Percentiles rank a stretch among this genome's conserved stretches.
Conservation (phyloP, 2,888 invertebrate genomes). For the Limulus polyphemus region DNA sequence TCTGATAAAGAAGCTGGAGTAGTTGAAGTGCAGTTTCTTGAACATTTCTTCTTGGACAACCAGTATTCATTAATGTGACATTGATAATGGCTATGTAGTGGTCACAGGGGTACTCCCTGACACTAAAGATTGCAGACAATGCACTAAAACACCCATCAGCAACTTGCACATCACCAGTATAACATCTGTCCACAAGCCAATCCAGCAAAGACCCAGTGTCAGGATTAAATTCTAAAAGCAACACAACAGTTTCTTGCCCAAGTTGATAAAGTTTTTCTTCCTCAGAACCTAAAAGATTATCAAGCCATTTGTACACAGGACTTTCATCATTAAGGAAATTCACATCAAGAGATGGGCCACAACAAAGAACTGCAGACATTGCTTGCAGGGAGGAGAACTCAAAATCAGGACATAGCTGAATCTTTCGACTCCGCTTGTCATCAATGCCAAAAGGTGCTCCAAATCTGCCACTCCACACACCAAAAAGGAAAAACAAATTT, state of each 20-base stretch:
- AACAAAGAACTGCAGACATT: conserved; percentile 89
- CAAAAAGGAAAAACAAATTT: conserved; percentile 79
- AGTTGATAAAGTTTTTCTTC: conserved; percentile 54
- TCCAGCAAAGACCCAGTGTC: conserved; percentile 72
- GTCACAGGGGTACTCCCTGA: conserved; percentile 92
- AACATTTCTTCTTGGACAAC: conserved; percentile 79
- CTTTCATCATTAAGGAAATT: conserved; percentile 77
- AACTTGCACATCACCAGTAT: conserved; percentile 75
- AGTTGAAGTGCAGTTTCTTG: conserved; percentile 89
- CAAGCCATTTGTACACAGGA: conserved; percentile 79
- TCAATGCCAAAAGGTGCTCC: conserved; percentile 42
- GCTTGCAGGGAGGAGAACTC: conserved; percentile 54
- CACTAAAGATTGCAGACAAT: conserved; percentile 89
- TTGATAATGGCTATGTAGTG: conserved; percentile 96
- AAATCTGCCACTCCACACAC: conserved; percentile 84
- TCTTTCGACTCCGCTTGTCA: conserved; percentile 27
- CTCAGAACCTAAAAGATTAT: conserved; percentile 71
- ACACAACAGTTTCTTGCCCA: conserved; percentile 83
- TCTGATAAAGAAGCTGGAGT: conserved; percentile 74
- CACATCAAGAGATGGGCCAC: conserved; percentile 87
- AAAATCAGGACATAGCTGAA: conserved; percentile 38
- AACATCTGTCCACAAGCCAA: conserved; percentile 96
- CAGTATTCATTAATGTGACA: conserved; percentile 90
- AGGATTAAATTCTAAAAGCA: conserved; percentile 86
- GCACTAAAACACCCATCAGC: conserved; percentile 95